A percentile compares a stretch with the other conserved stretches of the same genome.
Evolutionary conservation across 2,113 vertebrate genomes (phyloP).

Genomic region (Chelonoidis abingdonii): DNA sequence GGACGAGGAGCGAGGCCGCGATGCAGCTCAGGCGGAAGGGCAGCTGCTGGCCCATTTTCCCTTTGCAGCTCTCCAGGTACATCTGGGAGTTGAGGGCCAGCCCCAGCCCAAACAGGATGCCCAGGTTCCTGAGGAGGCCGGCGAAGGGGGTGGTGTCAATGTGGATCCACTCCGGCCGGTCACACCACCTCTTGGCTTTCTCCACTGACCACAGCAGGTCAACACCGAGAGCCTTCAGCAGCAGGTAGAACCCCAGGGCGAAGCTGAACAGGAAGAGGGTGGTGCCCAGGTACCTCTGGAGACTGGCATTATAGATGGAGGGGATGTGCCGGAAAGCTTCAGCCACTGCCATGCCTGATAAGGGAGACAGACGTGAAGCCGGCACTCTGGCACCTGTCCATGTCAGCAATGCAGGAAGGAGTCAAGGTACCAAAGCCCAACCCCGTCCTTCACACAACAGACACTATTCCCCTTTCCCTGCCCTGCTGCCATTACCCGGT

Average conservation of each 20-base stretch:
- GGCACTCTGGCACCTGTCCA: neutral
- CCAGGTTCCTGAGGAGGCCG: constrained; percentile 95
- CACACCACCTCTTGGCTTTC: constrained; percentile 91
- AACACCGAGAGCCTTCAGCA: constrained; percentile 86
- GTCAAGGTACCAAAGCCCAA: neutral
- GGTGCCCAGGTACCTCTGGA: constrained; percentile 85
- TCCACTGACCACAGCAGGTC: constrained; percentile 96
- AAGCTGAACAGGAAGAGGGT: constrained; percentile 90
- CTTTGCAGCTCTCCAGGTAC: constrained; percentile 81
- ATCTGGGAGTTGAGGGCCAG: constrained; percentile 92
- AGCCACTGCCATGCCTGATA: constrained; percentile 88
- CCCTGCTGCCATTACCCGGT: neutral
- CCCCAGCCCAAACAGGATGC: constrained; percentile 93
- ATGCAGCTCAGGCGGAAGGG: constrained; percentile 81
- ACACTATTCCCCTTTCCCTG: neutral
- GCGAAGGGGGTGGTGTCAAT: constrained; percentile 94
- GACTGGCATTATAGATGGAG: constrained; percentile 89
- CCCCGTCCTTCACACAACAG: neutral
- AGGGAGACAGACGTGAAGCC: neutral
- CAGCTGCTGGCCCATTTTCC: constrained; percentile 73
- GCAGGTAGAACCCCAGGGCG: constrained; percentile 91
- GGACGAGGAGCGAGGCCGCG: constrained; percentile 80
- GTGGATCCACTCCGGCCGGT: constrained; percentile 90
- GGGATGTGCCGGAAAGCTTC: constrained; percentile 86
- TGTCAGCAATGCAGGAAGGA: neutral